Base-by-base conservation (phyloP, 2,888 invertebrate species). In the Metopia argyrocephala region DNA sequence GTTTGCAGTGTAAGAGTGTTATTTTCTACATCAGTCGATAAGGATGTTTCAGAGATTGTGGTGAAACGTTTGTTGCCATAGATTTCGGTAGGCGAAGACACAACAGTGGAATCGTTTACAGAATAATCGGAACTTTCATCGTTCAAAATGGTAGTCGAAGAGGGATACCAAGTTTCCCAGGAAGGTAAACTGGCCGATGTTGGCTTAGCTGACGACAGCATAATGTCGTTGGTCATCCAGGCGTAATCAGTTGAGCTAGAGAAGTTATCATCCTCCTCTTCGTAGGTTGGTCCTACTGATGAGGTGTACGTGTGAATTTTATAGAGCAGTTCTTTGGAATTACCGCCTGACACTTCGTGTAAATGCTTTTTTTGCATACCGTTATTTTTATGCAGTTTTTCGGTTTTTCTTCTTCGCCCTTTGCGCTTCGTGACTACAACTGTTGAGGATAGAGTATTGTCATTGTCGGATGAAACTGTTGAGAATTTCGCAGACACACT, bases 391-490 rank as follows among this genome's bases (percentile, higher is more conserved):
- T n/a, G n/a, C 57, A 79, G 75, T 31, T 84, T 84, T 7, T 83
- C 73, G 6, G 23, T 76, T 83, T 87, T 88, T 88, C 87, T 89
- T 86, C 89, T 86, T 79, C 88, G 85, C 15, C 87, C 87, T 79
- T 89, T 89, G 61, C 87, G 87, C 70, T 87, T 87, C 79, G 82
- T 86, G 79, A 86, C 84, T 74, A 85, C 76, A 38, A 86, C 85
- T 74, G 87, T 85, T 79, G 87, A 84, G 28, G 82, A 57, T 65
- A 82, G 48, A 5, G 61, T 57, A 20, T 76, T 61, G 20, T 20
- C 48, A 38, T 31, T 69, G 5, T 61, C 75, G 0, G 64, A 78
- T 85, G 83, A 69, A 80, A 83, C 70, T 78, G 85, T 84, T 57
- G 84, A 78, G 78, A 83, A 79, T 20, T 45, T 52, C 38, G 69